Evolutionary conservation across 2,113 vertebrate genomes (phyloP).

Genomic region (Galemys pyrenaicus): DNA sequence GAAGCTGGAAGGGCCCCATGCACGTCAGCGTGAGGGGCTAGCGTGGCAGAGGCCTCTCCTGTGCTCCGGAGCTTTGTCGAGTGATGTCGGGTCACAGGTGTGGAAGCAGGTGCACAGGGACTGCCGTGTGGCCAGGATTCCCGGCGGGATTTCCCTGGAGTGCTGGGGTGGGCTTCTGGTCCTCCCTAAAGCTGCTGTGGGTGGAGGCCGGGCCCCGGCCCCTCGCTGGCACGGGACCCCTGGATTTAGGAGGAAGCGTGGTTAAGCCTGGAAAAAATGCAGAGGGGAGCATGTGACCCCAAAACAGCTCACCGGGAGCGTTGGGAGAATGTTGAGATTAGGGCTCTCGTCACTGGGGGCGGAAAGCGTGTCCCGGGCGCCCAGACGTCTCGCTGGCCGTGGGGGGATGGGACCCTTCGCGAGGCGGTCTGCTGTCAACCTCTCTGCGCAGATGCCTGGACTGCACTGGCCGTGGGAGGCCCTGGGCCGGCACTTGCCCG

Average conservation of each 20-base stretch:
- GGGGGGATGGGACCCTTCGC: not conserved
- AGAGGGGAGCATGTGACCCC: not conserved
- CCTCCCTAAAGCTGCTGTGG: not conserved
- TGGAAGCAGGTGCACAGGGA: not conserved
- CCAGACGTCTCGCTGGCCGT: not conserved
- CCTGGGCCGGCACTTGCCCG: not conserved
- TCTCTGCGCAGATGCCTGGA: not conserved
- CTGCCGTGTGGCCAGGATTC: not conserved
- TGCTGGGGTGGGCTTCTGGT: not conserved
- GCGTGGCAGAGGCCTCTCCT: rapidly evolving
- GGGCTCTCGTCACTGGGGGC: not conserved
- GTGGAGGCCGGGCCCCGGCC: not conserved
- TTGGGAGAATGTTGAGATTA: not conserved
- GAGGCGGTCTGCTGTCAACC: not conserved
- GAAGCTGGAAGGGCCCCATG: not conserved
- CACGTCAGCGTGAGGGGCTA: not conserved
- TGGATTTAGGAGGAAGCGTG: not conserved
- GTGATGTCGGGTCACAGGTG: no score
- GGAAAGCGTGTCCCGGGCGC: not conserved
- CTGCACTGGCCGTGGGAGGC: not conserved
- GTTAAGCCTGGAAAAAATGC: not conserved
- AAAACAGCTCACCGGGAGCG: not conserved
- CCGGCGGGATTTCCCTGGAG: rapidly evolving
- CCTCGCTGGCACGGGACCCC: not conserved
- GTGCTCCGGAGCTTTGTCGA: no score